Conservation (phyloP, 2,113 vertebrate species). For the Spea multiplicata region DNA sequence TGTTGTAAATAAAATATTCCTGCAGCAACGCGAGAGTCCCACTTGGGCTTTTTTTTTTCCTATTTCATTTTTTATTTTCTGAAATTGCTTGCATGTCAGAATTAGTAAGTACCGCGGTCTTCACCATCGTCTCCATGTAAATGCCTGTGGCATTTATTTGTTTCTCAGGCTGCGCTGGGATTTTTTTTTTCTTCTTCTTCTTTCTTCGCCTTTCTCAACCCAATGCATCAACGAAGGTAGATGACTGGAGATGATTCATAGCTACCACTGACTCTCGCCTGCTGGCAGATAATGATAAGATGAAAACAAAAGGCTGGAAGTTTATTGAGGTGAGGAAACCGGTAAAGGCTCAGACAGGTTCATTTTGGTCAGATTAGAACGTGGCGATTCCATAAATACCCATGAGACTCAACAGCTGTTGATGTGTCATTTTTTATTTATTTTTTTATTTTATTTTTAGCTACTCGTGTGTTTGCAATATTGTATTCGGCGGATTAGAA, state of each 20-base stretch:
- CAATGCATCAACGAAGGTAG: slow-evolving; percentile 7
- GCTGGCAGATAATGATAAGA: slow-evolving; percentile 28
- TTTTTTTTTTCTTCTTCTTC: not conserved
- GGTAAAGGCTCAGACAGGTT: not conserved
- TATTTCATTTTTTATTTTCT: slow-evolving; percentile 8
- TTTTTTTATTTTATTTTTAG: not conserved
- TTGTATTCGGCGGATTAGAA: not conserved
- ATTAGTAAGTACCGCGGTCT: slow-evolving; percentile 2
- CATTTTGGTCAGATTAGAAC: slow-evolving; percentile 12
- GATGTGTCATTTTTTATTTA: not conserved
- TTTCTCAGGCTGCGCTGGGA: not conserved
- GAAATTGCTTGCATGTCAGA: slow-evolving; percentile 21
- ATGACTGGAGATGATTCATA: slow-evolving; percentile 30
- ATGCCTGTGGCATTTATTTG: slow-evolving; percentile 35
- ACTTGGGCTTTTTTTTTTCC: slow-evolving; percentile 3
- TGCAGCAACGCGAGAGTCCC: not conserved
- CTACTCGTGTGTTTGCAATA: not conserved
- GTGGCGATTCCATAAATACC: slow-evolving; percentile 10
- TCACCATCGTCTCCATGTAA: slow-evolving; percentile 11
- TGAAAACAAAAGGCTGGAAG: slow-evolving; percentile 26
- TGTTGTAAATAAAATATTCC: slow-evolving; percentile 1
- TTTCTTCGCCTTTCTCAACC: not conserved
- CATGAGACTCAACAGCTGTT: not conserved
- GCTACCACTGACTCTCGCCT: slow-evolving; percentile 15
- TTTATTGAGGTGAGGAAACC: not conserved